These are phyloP conservation scores for Prosapia bicincta DNA, from an alignment of 2,888 invertebrate species.

Conservation along the genomic window DNA sequence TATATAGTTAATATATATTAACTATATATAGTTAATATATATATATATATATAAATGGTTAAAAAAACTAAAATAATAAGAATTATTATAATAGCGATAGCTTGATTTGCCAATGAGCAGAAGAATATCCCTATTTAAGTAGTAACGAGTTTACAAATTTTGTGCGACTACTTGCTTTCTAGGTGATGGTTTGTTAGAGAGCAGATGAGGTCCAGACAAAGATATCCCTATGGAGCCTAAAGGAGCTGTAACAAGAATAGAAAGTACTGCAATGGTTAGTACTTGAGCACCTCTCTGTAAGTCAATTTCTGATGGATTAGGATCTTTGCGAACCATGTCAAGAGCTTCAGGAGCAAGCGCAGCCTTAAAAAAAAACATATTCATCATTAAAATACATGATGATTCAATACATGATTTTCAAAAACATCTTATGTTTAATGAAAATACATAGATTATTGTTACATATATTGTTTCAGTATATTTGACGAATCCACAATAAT, in stretches of 20 bases:
- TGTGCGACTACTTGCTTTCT: neutral
- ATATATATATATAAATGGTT: too few relatives aligned
- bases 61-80: too few relatives aligned
- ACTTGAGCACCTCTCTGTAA: slow-evolving; percentile 30
- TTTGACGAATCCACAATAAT: too few relatives aligned
- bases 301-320: slow-evolving; percentile 16
- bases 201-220: slow-evolving; percentile 40
- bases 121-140: neutral
- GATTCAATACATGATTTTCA: neutral
- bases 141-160: neutral
- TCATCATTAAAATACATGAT: too few relatives aligned
- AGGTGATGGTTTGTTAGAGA: slow-evolving; percentile 28
- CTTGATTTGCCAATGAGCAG: neutral
- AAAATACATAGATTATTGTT: too few relatives aligned
- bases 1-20: too few relatives aligned
- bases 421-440: too few relatives aligned
- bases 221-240: slow-evolving; percentile 44
- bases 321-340: slow-evolving; percentile 50
- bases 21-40: too few relatives aligned
- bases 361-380: slow-evolving; percentile 54
- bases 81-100: too few relatives aligned
- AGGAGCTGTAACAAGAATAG: slow-evolving; percentile 46
- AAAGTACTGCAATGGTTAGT: slow-evolving; percentile 45
- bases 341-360: slow-evolving; percentile 62
- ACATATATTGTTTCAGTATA: too few relatives aligned